phyloP scores from a whole-genome alignment of 2,888 invertebrate genomes.

The Azorinus chamasolen region DNA sequence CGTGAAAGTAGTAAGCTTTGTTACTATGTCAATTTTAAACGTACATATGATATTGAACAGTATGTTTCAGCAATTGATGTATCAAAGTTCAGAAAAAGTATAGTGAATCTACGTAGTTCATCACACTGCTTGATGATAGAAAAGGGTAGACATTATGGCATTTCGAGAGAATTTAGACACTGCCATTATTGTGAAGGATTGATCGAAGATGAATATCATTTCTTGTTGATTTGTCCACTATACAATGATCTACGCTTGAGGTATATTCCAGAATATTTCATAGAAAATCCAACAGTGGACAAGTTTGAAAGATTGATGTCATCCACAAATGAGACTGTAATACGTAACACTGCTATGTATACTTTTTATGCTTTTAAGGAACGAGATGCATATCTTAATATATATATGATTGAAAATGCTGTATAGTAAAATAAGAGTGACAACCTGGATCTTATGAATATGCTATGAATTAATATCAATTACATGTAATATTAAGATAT shows the following conservation, averaged over 20 bases:
- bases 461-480: too few relatives aligned
- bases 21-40: background rate
- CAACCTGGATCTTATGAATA: too few relatives aligned
- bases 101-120: background rate
- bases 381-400: background rate
- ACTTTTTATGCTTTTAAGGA: slow-evolving; percentile 3
- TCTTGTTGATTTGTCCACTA: slow-evolving; percentile 4
- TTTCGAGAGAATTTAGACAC: background rate
- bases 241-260: background rate
- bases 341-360: slow-evolving; percentile 9
- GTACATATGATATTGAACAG: background rate
- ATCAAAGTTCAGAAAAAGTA: background rate
- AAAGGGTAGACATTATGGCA: slow-evolving; percentile 3
- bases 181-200: background rate
- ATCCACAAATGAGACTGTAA: background rate
- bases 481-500: too few relatives aligned
- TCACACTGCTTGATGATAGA: background rate
- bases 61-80: slow-evolving; percentile 5
- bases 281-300: background rate
- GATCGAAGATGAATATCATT: slow-evolving; percentile 3
- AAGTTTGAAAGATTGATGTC: slow-evolving; percentile 1
- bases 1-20: background rate
- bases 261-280: background rate
- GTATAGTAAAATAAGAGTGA: too few relatives aligned
- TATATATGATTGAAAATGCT: too few relatives aligned